Base-by-base conservation (phyloP, 2,113 vertebrate genomes). In the Gila orcuttii region DNA sequence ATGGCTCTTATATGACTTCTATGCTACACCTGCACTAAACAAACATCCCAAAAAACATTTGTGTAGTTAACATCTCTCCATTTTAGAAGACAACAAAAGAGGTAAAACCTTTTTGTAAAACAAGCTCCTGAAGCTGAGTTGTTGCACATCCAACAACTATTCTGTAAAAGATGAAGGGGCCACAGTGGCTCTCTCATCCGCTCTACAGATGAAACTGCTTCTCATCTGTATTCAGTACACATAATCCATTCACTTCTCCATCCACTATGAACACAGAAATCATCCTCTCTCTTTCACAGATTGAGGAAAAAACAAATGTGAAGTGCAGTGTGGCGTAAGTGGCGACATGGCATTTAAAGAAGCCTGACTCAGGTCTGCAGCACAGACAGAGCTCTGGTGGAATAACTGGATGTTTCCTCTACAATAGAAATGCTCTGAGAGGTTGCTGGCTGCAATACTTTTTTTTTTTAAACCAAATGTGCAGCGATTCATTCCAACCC, bases 261-360 rank as follows among this genome's bases (percentile, higher is more conserved):
- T 83, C 82, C 82, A 83, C 82, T 83, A 73, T 73, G 66, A 83
- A 83, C 82, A 83, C 68, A 83, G 50, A 83, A 83, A 83, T 83
- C 82, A 83, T 83, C 68, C 68, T 59, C 81, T 73, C 31, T 83
- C 50, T 39, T 83, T 74, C 68, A 83, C 50, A 83, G 82, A 83
- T 83, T 83, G 82, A 83, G 68, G 31, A 83, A 73, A 83, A 83
- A 74, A 0, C 68, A 73, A 83, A 83, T 73, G 68, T 59, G 82
- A 83, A 83, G 82, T 83, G 82, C 82, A 83, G 82, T 83, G 82
- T 83, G 62, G 80, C 64, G 42, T 82, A 55, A 82, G 80, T 33
- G 23, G 68, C 11, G 68, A 74, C 82, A 73, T 4, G 15, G 19
- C 82, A 59, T 71, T 82, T 83, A 57, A 73, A 73, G 68, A 83